Base-by-base conservation (phyloP, 2,797 vertebrate genomes). In the Lophotriccus pileatus region DNA sequence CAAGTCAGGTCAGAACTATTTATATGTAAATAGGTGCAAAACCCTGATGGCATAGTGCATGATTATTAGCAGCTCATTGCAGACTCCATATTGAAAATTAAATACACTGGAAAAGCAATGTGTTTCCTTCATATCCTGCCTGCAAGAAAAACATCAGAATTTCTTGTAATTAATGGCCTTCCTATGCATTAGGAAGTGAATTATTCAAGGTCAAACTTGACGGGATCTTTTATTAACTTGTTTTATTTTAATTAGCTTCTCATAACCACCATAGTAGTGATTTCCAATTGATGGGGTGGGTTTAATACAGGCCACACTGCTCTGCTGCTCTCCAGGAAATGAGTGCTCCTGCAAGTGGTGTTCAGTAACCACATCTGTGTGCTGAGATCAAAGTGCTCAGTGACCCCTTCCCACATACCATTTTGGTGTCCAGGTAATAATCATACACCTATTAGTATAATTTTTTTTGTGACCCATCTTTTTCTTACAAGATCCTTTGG, bases 1-100 rank as follows among this genome's bases (percentile, higher is more conserved):
- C 90, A 96, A 94, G 89, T 96, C 94, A 97, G 97, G 97, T 95
- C 94, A 96, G 96, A 97, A 96, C 97, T 97, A 97, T 98, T 98
- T 98, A 96, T 98, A 98, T 98, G 98, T 97, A 98, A 98, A 98
- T 98, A 97, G 92, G 93, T 67, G 67, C 84, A 93, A 94, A 89
- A 34, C 87, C 90, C 96, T 97, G 68, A 95, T 96, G 96, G 95
- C 90, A 90, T 20, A 68, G 72, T 78, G 64, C 93, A 70, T 93
- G 94, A 95, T 96, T 96, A 97, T 97, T 94, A 96, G 94, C 89
- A 94, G 95, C 92, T 97, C 86, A 84, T 96, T 96, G 91, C 90
- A 95, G 82, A 81, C 91, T 96, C 82, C 62, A 62, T 89, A 90
- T 84, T 87, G 93, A 91, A 95, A 96, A 94, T 36, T 52, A 94